Evolutionary conservation across 2,113 vertebrate species (phyloP), one percentile per base, ranked within the genome.

Genomic region (Cyanoramphus novaezelandiae): DNA sequence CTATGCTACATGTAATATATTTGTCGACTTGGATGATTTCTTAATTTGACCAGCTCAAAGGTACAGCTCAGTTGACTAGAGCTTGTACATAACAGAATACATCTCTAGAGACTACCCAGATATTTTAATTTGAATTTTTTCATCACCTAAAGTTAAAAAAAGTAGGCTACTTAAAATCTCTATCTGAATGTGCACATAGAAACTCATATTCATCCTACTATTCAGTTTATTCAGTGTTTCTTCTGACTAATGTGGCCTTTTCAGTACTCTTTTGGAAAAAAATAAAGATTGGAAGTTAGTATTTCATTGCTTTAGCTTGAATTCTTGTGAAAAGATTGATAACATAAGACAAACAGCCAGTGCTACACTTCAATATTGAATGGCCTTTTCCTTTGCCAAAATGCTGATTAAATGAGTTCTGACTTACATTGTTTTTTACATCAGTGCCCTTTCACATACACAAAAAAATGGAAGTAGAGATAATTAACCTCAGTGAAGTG

Each of bases 301-400:
- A 71, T 94, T 88, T 92, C 91, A 95, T 92, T 93, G 57, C 82
- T 91, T 90, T 90, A 92, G 57, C 33, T 87, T 80, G 75, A 90
- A 82, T 88, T 93, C 78, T 57, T 67, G 11, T 47, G 62, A 93
- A 93, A 92, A 92, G 79, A 93, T 80, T 92, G 90, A 82, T 88
- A 94, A 75, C 33, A 31, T 37, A 93, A 95, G 74, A 67, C 92
- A 96, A 97, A 96, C 65, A 93, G 77, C 76, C 90, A 91, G 62
- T 63, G 43, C 74, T 85, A 71, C 27, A 50, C 16, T 89, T 70
- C 65, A 90, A 78, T 94, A 94, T 62, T 92, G 35, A 88, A 72
- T 85, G 82, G 88, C 90, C 92, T 95, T 97, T 97, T 88, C 52
- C 75, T 90, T 92, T 91, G 85, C 82, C 78, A 92, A 93, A 90